Evolutionary conservation across 2,888 invertebrate species (phyloP).

Genomic region (Leptinotarsa juncta): DNA sequence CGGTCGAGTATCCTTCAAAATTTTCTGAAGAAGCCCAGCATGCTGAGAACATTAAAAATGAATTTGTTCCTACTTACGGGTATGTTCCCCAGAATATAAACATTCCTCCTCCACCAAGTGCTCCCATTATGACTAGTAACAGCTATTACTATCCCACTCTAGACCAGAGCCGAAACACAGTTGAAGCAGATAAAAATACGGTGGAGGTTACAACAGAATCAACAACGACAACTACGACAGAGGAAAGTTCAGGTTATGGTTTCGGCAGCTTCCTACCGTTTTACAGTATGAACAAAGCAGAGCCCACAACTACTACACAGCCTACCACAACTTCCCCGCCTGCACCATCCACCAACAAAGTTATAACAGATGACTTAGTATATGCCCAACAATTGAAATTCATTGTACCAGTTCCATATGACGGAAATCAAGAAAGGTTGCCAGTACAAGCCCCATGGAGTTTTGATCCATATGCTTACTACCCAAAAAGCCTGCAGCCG

Average conservation of each 20-base stretch:
- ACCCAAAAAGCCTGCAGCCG: constrained; percentile 59
- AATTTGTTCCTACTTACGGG: constrained; percentile 1
- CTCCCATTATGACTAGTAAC: not conserved
- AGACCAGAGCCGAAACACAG: constrained; percentile 13
- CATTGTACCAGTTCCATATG: constrained; percentile 60
- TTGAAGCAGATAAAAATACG: constrained; percentile 22
- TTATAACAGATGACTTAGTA: constrained; percentile 42
- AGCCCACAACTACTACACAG: constrained; percentile 44
- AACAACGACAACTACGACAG: constrained; percentile 43
- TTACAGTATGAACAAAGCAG: constrained; percentile 38
- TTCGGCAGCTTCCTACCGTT: constrained; percentile 45
- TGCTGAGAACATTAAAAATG: not conserved
- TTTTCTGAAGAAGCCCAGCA: not conserved
- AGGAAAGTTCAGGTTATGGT: constrained; percentile 38
- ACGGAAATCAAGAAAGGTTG: constrained; percentile 32
- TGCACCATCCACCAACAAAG: constrained; percentile 39
- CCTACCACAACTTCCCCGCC: constrained; percentile 46
- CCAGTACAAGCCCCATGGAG: constrained; percentile 55
- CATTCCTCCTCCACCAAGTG: constrained; percentile 8
- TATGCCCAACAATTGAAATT: constrained; percentile 60
- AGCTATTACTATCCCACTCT: constrained; percentile 14
- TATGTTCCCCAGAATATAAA: constrained; percentile 20
- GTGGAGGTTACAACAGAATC: constrained; percentile 37
- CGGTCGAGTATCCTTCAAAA: constrained; percentile 43
- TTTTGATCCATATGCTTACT: constrained; percentile 60